These are phyloP conservation scores for Tauraco erythrolophus DNA, from an alignment of 2,113 vertebrate genomes.

Conservation along the genomic window DNA sequence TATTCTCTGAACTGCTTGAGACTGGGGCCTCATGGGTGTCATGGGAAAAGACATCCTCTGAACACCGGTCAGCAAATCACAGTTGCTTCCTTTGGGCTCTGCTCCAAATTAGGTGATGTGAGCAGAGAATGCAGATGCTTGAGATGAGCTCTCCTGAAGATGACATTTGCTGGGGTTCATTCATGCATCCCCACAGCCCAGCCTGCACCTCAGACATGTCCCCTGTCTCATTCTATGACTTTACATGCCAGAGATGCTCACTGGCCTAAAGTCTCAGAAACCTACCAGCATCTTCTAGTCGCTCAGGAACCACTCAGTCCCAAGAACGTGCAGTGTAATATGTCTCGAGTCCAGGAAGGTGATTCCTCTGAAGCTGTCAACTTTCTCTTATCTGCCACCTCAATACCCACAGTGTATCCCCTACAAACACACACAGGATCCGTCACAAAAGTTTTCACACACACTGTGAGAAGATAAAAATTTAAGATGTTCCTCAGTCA, in stretches of 20 bases:
- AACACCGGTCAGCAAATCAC: neutral
- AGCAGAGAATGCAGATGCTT: neutral
- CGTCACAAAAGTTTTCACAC: neutral
- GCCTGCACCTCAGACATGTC: neutral
- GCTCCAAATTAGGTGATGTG: neutral
- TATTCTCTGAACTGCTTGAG: neutral
- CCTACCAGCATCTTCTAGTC: neutral
- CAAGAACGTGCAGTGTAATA: accelerated
- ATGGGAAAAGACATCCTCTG: neutral
- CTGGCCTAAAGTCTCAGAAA: neutral
- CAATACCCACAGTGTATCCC: neutral
- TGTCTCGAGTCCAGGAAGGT: neutral
- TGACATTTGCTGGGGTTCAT: neutral
- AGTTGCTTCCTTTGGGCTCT: neutral
- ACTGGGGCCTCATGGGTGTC: neutral
- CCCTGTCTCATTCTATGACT: neutral
- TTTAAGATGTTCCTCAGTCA: neutral
- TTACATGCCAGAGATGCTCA: accelerated
- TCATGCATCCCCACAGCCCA: neutral
- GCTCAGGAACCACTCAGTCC: accelerated
- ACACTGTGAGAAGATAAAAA: neutral
- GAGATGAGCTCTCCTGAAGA: neutral
- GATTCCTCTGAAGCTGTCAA: neutral
- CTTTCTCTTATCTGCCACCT: neutral
- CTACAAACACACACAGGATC: neutral